phyloP scores from a whole-genome alignment of 2,888 invertebrate genomes.

The Psylliodes chrysocephalus region DNA sequence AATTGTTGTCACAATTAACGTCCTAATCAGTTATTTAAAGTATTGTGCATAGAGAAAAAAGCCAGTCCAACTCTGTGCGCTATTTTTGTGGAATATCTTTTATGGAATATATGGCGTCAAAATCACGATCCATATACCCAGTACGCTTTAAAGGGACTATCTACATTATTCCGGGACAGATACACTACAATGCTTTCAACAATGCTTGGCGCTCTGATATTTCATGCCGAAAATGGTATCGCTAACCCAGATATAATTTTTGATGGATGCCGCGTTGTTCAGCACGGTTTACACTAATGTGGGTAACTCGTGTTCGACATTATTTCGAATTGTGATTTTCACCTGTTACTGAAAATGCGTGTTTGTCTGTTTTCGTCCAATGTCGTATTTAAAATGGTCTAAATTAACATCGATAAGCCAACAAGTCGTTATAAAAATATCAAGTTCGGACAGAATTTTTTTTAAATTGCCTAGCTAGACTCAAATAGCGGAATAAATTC shows the following conservation, averaged over 20 bases:
- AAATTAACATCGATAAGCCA: too few relatives aligned
- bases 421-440: too few relatives aligned
- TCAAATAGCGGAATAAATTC: too few relatives aligned
- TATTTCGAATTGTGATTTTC: background rate
- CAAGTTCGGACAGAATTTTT: too few relatives aligned
- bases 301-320: background rate
- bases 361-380: too few relatives aligned
- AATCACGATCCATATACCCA: conserved; percentile 32
- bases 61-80: background rate
- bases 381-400: too few relatives aligned
- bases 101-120: conserved; percentile 25
- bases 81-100: conserved; percentile 15
- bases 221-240: conserved; percentile 21
- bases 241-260: conserved; percentile 22
- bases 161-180: conserved; percentile 35
- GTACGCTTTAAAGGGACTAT: conserved; percentile 27
- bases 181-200: conserved; percentile 37
- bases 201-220: conserved; percentile 26
- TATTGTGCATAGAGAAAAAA: too few relatives aligned
- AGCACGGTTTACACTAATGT: conserved; percentile 1
- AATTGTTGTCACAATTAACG: too few relatives aligned
- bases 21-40: too few relatives aligned
- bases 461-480: too few relatives aligned
- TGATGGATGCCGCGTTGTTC: conserved; percentile 9
- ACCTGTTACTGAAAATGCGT: conserved; percentile 2